Conservation (phyloP, 1,140 invertebrate species). For the Sycobia sp. region DNA sequence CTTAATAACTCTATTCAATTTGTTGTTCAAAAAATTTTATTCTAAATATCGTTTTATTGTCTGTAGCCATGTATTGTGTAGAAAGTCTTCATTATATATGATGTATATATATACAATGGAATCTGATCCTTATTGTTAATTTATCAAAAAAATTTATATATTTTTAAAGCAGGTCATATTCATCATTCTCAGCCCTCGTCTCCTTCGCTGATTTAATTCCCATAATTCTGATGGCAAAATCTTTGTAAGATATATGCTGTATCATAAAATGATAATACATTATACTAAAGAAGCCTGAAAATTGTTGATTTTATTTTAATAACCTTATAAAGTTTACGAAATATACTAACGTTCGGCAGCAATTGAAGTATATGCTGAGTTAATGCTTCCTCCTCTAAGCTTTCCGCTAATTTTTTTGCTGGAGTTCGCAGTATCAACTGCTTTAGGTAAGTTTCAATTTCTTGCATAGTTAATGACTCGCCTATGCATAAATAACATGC, state of each 20-base stretch:
- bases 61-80: no score
- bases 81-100: background rate
- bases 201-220: slow-evolving; percentile 44
- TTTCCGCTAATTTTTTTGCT: background rate
- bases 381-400: background rate
- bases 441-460: slow-evolving; percentile 38
- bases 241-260: slow-evolving; percentile 59
- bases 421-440: slow-evolving; percentile 20
- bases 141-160: no score
- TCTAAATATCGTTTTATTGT: no score
- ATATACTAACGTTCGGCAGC: slow-evolving; percentile 38
- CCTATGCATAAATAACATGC: slow-evolving; percentile 34
- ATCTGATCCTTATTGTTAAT: no score
- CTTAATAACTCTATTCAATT: no score
- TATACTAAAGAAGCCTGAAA: slow-evolving; percentile 50
- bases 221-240: slow-evolving; percentile 48
- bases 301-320: slow-evolving; percentile 32
- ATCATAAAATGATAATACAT: slow-evolving; percentile 47
- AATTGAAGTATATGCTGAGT: slow-evolving; percentile 36
- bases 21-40: no score
- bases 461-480: slow-evolving; percentile 36
- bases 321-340: background rate
- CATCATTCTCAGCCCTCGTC: slow-evolving; percentile 8
- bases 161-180: no score
- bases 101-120: no score